Evolutionary conservation across 2,797 vertebrate species (phyloP).

Genomic region (Intellagama lesueurii): DNA sequence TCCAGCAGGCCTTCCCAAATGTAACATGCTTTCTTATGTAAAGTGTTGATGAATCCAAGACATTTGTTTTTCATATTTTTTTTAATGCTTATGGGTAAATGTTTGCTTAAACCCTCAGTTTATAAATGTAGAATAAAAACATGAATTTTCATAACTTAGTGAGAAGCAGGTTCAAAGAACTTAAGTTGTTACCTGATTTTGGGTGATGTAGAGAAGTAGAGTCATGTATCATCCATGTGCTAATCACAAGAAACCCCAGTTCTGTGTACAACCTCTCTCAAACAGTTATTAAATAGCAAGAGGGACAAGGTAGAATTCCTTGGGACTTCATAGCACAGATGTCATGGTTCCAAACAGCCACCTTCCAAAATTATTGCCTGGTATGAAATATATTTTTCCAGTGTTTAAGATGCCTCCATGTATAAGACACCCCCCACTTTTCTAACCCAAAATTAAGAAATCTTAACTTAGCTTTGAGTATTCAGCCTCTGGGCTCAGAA

Average conservation of each 20-base stretch:
- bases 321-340: neutral
- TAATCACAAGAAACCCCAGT: neutral
- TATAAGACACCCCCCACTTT: no score
- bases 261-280: neutral
- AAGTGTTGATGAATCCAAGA: constrained; percentile 9
- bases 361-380: neutral
- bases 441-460: no score
- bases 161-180: no score
- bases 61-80: neutral
- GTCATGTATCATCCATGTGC: neutral
- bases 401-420: no score
- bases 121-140: neutral
- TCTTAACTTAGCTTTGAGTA: no score
- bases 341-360: neutral
- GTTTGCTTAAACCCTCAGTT: neutral
- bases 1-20: neutral
- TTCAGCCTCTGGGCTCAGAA: no score
- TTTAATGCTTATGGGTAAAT: neutral
- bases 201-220: neutral
- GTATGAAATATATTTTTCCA: neutral
- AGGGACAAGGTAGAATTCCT: neutral
- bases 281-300: neutral
- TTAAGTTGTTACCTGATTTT: no score
- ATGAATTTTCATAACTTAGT: neutral
- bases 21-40: constrained; percentile 29